A percentile compares a stretch with the other conserved stretches of the same genome.
Conservation (phyloP, 2,797 vertebrate species). For the Pachyuromys duprasi region DNA sequence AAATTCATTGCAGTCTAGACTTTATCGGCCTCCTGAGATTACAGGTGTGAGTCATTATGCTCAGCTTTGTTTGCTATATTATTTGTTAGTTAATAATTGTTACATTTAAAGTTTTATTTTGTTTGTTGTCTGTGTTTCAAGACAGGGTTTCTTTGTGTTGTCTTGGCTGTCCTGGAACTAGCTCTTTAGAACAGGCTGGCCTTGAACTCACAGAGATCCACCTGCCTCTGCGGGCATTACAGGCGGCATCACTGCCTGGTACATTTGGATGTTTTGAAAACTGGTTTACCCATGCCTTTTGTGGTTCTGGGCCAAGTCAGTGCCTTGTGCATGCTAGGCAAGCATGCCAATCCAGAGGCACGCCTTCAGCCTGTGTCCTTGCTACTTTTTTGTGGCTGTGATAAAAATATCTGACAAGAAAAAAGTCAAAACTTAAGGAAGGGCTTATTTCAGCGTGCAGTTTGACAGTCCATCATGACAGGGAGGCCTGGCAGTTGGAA, state of each 20-base stretch:
- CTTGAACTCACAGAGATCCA: background rate
- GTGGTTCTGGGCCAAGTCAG: background rate
- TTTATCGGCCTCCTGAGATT: background rate
- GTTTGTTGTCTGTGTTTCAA: background rate
- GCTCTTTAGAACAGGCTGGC: background rate
- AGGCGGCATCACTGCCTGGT: background rate
- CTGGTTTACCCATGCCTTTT: background rate
- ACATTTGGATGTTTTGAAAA: background rate
- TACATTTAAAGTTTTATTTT: background rate
- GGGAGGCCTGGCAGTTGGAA: background rate
- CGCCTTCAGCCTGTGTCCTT: background rate
- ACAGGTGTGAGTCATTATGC: background rate
- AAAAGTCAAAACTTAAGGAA: background rate
- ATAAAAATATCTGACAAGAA: background rate
- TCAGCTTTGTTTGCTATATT: background rate
- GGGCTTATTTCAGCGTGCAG: background rate
- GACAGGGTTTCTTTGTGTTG: background rate
- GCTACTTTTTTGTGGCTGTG: background rate
- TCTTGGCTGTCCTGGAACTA: background rate
- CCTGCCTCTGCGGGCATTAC: background rate
- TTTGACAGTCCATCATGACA: background rate
- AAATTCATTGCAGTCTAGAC: background rate
- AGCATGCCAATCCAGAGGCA: background rate
- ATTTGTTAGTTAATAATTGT: background rate
- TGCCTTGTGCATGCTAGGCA: background rate